A percentile compares a stretch with the other conserved stretches of the same genome.
phyloP scores from a whole-genome alignment of 2,113 vertebrate genomes.

The Hippolais icterina region DNA sequence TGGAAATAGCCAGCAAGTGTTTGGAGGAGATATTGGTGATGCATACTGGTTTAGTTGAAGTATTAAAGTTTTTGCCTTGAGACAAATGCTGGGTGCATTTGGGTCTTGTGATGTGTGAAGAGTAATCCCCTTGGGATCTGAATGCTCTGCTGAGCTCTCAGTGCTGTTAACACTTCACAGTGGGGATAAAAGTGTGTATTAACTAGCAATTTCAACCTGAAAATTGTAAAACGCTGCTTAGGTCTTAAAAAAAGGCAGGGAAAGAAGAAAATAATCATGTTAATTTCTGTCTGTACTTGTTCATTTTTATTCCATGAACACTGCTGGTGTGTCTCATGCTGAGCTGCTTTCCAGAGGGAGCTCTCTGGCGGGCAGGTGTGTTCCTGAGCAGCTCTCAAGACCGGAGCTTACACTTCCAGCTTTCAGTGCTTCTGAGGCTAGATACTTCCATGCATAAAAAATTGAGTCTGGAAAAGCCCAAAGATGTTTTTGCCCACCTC shows the following conservation, averaged over 20 bases:
- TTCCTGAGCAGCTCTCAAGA: background rate
- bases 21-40: background rate
- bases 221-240: background rate
- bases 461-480: background rate
- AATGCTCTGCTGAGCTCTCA: background rate
- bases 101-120: background rate
- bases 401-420: background rate
- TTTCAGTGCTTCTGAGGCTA: background rate
- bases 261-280: background rate
- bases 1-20: background rate
- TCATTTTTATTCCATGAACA: background rate
- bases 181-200: background rate
- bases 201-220: background rate
- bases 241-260: background rate
- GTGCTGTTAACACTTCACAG: background rate
- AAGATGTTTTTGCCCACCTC: background rate
- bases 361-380: background rate
- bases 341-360: background rate
- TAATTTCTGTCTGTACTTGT: background rate
- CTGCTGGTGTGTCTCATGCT: background rate
- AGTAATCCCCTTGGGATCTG: background rate
- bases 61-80: background rate
- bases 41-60: background rate
- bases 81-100: background rate
- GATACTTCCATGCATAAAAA: background rate